These are phyloP conservation scores for Mechanitis mazaeus DNA, from an alignment of 2,888 invertebrate genomes.

Conservation along the genomic window DNA sequence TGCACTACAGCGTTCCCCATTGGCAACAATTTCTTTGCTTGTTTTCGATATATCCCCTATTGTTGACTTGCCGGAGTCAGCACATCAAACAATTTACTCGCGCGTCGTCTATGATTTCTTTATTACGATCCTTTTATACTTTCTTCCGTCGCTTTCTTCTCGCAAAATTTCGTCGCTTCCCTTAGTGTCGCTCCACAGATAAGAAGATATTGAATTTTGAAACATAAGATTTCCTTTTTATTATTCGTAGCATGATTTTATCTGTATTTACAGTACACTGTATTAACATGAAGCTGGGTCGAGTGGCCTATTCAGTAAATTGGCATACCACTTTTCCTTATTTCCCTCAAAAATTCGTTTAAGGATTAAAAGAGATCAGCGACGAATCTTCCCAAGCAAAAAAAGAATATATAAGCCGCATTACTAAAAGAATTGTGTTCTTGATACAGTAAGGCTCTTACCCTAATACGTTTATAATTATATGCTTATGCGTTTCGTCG, in stretches of 20 bases:
- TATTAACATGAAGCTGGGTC: slow-evolving; percentile 45
- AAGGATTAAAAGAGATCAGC: slow-evolving; percentile 43
- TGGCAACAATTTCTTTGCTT: slow-evolving; percentile 42
- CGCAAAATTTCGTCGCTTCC: slow-evolving; percentile 34
- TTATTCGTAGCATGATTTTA: slow-evolving; percentile 43
- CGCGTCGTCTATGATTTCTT: slow-evolving; percentile 64
- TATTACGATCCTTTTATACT: slow-evolving; percentile 58
- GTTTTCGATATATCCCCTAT: slow-evolving; percentile 39
- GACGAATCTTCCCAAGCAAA: slow-evolving; percentile 39
- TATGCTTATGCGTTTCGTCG: slow-evolving; percentile 53
- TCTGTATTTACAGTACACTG: slow-evolving; percentile 46
- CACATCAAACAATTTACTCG: slow-evolving; percentile 65
- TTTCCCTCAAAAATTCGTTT: slow-evolving; percentile 36
- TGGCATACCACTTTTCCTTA: slow-evolving; percentile 38
- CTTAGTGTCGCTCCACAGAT: slow-evolving; percentile 46
- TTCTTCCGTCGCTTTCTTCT: slow-evolving; percentile 42
- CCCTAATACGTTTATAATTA: slow-evolving; percentile 73
- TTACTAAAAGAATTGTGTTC: slow-evolving; percentile 32
- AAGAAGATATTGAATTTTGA: slow-evolving; percentile 67
- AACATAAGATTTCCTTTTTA: slow-evolving; percentile 61
- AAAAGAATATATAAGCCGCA: slow-evolving; percentile 36
- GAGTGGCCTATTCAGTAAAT: slow-evolving; percentile 53
- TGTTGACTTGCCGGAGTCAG: slow-evolving; percentile 40
- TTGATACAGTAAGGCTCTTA: slow-evolving; percentile 46
- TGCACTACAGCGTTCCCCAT: slow-evolving; percentile 37